phyloP scores from a whole-genome alignment of 2,113 vertebrate species.

The Eretmochelys imbricata region DNA sequence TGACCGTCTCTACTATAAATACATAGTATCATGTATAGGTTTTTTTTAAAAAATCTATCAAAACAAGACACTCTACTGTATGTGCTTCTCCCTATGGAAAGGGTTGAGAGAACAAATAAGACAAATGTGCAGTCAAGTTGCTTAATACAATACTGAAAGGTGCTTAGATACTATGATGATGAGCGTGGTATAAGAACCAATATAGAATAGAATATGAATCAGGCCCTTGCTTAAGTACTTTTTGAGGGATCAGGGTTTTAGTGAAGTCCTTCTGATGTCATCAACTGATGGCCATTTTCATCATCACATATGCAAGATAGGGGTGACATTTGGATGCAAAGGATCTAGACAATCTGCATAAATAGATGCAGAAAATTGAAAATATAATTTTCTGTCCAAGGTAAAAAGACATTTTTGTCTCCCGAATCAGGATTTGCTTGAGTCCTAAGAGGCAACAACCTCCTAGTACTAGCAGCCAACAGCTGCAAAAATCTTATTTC shows the following conservation, averaged over 20 bases:
- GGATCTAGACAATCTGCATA: neutral
- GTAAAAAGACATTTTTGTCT: neutral
- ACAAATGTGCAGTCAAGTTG: neutral
- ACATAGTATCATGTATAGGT: neutral
- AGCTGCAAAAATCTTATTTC: neutral
- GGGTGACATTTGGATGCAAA: neutral
- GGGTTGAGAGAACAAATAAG: neutral
- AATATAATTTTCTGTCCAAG: neutral
- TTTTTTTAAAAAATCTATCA: neutral
- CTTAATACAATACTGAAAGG: neutral
- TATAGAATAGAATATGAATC: neutral
- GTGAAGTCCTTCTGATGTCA: neutral
- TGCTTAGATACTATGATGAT: neutral
- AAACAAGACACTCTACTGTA: neutral
- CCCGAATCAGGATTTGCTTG: neutral
- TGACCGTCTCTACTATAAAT: neutral
- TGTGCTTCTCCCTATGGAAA: neutral
- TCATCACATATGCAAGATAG: neutral
- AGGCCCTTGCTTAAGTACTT: neutral
- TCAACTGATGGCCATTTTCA: neutral
- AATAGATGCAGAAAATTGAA: neutral
- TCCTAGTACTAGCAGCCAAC: neutral
- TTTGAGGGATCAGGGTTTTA: neutral
- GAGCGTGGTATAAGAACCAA: neutral
- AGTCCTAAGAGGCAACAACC: neutral